A percentile compares a stretch with the other conserved stretches of the same genome.
Conservation (phyloP, 2,888 invertebrate species). For the Lymantria monacha region DNA sequence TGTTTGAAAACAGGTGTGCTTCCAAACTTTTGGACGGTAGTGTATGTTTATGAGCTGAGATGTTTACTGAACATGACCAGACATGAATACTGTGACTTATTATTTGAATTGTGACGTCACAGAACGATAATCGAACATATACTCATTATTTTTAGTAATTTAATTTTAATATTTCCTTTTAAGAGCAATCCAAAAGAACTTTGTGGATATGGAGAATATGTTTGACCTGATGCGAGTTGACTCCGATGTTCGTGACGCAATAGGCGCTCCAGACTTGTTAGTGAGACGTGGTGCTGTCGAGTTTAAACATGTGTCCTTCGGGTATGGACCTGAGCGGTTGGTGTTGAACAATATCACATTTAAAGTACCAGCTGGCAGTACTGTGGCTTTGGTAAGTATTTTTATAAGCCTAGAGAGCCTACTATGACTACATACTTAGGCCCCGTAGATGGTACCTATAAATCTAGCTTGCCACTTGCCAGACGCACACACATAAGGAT, state of each 20-base stretch:
- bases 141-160: no score
- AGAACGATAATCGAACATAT: no score
- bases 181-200: conserved; percentile 97
- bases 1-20: no score
- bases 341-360: conserved; percentile 91
- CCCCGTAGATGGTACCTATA: no score
- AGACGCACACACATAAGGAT: no score
- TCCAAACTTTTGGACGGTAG: no score
- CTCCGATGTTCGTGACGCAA: conserved; percentile 92
- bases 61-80: no score
- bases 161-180: background rate
- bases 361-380: conserved; percentile 90
- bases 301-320: conserved; percentile 94
- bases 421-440: no score
- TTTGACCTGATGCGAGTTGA: conserved; percentile 95
- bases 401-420: background rate
- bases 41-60: no score
- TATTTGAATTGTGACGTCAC: no score
- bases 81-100: no score
- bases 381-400: conserved; percentile 87
- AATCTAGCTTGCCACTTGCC: no score
- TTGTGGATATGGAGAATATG: conserved; percentile 99
- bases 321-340: conserved; percentile 90
- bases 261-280: conserved; percentile 87
- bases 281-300: conserved; percentile 89